These are phyloP conservation scores for Atherix ibis DNA, from an alignment of 2,888 invertebrate genomes.

Conservation along the genomic window DNA sequence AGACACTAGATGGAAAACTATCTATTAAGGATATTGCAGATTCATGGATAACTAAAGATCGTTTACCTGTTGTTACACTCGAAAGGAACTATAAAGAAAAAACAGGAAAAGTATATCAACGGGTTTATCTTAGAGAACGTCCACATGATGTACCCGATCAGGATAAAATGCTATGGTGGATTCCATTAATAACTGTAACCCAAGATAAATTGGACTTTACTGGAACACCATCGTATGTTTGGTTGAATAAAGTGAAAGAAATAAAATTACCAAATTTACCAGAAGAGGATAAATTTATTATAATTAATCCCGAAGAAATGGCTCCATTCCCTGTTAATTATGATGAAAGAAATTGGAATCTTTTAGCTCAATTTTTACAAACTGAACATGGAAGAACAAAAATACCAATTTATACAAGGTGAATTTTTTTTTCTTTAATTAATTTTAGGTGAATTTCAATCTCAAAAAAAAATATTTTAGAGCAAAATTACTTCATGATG, in stretches of 20 bases:
- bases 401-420: constrained; percentile 51
- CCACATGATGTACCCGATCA: constrained; percentile 57
- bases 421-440: constrained; percentile 1
- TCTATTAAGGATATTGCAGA: constrained; percentile 55
- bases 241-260: constrained; percentile 46
- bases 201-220: constrained; percentile 43
- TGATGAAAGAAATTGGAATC: constrained; percentile 59
- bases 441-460: constrained; percentile 1
- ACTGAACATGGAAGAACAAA: constrained; percentile 36
- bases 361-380: constrained; percentile 47
- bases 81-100: constrained; percentile 48
- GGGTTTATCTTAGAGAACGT: constrained; percentile 54
- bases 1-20: constrained; percentile 37
- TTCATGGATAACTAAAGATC: constrained; percentile 69
- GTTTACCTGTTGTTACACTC: constrained; percentile 59
- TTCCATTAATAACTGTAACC: constrained; percentile 47
- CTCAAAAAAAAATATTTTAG: constrained; percentile 20
- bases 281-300: constrained; percentile 45
- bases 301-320: constrained; percentile 72
- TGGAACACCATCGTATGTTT: constrained; percentile 39
- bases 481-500: constrained; percentile 59
- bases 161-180: constrained; percentile 56
- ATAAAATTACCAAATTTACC: constrained; percentile 40
- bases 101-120: constrained; percentile 41
- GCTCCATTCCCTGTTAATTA: constrained; percentile 75